phyloP scores from a whole-genome alignment of 2,113 vertebrate genomes.

The Carassius carassius region DNA sequence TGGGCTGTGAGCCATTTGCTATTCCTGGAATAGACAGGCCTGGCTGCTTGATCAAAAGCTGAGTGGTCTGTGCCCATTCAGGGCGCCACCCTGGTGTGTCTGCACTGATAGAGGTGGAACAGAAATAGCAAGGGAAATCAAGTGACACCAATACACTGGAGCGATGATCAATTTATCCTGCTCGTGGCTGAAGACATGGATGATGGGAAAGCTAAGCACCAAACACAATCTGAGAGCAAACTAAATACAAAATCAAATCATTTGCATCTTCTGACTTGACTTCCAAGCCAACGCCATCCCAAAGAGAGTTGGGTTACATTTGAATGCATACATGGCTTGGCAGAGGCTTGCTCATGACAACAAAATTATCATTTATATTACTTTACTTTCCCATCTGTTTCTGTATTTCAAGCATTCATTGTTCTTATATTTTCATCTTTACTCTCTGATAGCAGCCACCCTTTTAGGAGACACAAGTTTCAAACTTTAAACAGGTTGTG shows the following conservation, averaged over 20 bases:
- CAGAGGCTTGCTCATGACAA: not conserved
- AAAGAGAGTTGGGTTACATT: not conserved
- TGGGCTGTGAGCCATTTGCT: slow-evolving; percentile 25
- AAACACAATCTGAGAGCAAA: slow-evolving; percentile 17
- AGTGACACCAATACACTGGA: slow-evolving; percentile 47
- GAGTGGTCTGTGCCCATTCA: slow-evolving; percentile 26
- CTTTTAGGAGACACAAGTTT: not conserved
- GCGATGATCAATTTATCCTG: slow-evolving; percentile 36
- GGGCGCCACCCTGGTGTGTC: slow-evolving; percentile 45
- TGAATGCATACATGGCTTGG: slow-evolving; percentile 2
- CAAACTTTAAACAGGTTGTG: slow-evolving; percentile 7
- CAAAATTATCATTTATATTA: slow-evolving; percentile 49
- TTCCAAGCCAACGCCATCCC: not conserved
- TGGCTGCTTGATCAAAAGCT: slow-evolving; percentile 31
- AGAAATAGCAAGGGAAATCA: slow-evolving; percentile 54
- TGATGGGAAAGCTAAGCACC: not conserved
- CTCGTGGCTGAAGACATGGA: not conserved
- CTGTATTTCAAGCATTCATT: not conserved
- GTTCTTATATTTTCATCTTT: not conserved
- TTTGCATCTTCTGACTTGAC: slow-evolving; percentile 12
- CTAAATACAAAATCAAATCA: not conserved
- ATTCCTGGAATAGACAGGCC: slow-evolving; percentile 24
- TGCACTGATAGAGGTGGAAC: slow-evolving; percentile 35
- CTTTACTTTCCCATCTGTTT: slow-evolving; percentile 27
- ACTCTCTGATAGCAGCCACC: not conserved